phyloP scores from a whole-genome alignment of 2,113 vertebrate genomes.

The Lepidothrix coronata region DNA sequence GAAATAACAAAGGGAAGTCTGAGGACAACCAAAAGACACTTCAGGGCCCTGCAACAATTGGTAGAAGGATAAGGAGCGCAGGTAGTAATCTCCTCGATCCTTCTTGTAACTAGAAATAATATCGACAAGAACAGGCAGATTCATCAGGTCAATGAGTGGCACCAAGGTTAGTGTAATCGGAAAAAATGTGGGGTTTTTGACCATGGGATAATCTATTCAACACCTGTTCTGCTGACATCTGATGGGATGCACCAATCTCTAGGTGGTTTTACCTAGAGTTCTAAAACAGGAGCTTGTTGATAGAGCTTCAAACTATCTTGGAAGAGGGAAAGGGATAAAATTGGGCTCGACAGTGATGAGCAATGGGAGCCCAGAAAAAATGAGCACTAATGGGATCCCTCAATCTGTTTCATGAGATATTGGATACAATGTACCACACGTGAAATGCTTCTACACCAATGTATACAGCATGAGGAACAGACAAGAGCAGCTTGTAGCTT shows the following conservation, averaged over 20 bases:
- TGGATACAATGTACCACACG: background rate
- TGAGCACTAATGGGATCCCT: background rate
- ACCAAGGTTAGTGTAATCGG: background rate
- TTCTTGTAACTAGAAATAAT: background rate
- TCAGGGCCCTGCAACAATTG: background rate
- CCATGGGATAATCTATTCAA: background rate
- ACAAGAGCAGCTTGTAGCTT: background rate
- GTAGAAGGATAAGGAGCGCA: background rate
- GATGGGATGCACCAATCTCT: background rate
- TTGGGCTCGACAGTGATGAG: background rate
- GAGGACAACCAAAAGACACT: background rate
- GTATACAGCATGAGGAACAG: background rate
- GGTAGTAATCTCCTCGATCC: background rate
- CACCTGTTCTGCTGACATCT: background rate
- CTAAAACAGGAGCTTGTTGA: background rate
- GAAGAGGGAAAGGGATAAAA: background rate
- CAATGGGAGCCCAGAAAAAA: background rate
- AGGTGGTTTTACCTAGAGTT: background rate
- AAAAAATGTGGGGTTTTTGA: background rate
- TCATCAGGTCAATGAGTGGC: background rate
- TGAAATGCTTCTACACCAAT: background rate
- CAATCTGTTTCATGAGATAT: background rate
- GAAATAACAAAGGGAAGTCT: background rate
- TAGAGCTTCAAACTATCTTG: background rate
- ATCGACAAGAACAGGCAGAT: background rate